Evolutionary conservation across 92 coral and sea anemone genomes (phyloP).

Genomic region (Zoanthus sociatus): DNA sequence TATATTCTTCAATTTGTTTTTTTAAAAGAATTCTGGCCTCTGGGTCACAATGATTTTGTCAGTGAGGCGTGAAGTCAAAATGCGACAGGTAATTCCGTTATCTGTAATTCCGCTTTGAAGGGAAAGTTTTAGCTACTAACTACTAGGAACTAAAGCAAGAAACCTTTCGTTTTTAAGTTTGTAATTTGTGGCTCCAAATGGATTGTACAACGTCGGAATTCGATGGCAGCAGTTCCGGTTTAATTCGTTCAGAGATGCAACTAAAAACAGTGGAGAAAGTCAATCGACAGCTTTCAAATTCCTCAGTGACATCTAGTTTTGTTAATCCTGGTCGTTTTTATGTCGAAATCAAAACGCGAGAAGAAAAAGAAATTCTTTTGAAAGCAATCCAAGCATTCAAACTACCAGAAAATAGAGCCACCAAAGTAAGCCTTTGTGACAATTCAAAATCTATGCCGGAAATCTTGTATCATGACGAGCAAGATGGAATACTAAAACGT

Average conservation of each 20-base stretch:
- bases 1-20: too few relatives aligned
- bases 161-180: too few relatives aligned
- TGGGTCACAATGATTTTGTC: too few relatives aligned
- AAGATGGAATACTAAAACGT: slow-evolving; percentile 9
- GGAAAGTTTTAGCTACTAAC: too few relatives aligned
- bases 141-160: too few relatives aligned
- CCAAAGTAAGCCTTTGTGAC: not conserved
- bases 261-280: slow-evolving; percentile 53
- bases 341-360: slow-evolving; percentile 50
- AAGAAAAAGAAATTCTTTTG: slow-evolving; percentile 6
- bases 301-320: slow-evolving; percentile 36
- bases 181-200: not conserved
- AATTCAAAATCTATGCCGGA: not conserved
- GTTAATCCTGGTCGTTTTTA: slow-evolving; percentile 78
- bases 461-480: not conserved
- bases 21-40: too few relatives aligned
- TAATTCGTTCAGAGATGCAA: slow-evolving; percentile 52
- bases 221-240: not conserved
- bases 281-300: slow-evolving; percentile 53
- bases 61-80: too few relatives aligned
- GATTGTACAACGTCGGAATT: not conserved
- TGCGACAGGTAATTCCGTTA: too few relatives aligned
- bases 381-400: slow-evolving; percentile 22
- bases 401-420: not conserved
- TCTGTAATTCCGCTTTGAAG: too few relatives aligned